These are phyloP conservation scores for Didymodactylos carnosus DNA, from an alignment of 2,888 invertebrate species.

Conservation along the genomic window DNA sequence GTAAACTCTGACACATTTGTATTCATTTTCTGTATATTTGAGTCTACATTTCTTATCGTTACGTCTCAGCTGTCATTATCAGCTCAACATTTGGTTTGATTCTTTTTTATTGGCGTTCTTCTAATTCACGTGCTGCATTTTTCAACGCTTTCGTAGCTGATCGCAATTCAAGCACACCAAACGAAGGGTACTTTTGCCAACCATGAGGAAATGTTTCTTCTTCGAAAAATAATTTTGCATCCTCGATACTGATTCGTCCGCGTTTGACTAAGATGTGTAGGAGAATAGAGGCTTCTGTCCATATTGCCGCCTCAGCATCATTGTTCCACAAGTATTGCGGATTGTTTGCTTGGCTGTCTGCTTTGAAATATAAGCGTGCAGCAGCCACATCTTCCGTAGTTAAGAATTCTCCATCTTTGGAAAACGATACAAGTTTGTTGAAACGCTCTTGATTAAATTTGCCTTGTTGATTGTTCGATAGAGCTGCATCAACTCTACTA, in stretches of 20 bases:
- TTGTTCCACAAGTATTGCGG: not conserved
- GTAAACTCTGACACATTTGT: no score
- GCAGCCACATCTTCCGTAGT: not conserved
- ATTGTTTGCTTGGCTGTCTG: not conserved
- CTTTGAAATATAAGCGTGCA: not conserved
- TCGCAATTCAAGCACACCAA: not conserved
- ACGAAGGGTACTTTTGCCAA: not conserved
- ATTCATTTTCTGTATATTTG: no score
- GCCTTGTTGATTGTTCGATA: not conserved
- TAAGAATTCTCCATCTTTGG: not conserved
- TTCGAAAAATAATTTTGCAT: not conserved
- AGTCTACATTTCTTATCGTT: no score
- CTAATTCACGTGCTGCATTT: not conserved
- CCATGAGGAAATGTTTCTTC: not conserved
- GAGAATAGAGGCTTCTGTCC: not conserved
- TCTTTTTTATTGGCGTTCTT: not conserved
- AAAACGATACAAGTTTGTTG: not conserved
- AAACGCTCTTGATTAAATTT: not conserved
- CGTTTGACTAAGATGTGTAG: not conserved
- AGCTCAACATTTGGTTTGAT: no score
- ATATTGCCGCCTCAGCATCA: not conserved
- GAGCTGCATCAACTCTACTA: not conserved
- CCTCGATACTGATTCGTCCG: not conserved
- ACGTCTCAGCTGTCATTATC: no score
- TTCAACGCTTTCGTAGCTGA: not conserved